A percentile compares a stretch with the other conserved stretches of the same genome.
These are phyloP conservation scores for Bergia puertoricense DNA, from an alignment of 92 coral and sea anemone genomes.

Conservation along the genomic window DNA sequence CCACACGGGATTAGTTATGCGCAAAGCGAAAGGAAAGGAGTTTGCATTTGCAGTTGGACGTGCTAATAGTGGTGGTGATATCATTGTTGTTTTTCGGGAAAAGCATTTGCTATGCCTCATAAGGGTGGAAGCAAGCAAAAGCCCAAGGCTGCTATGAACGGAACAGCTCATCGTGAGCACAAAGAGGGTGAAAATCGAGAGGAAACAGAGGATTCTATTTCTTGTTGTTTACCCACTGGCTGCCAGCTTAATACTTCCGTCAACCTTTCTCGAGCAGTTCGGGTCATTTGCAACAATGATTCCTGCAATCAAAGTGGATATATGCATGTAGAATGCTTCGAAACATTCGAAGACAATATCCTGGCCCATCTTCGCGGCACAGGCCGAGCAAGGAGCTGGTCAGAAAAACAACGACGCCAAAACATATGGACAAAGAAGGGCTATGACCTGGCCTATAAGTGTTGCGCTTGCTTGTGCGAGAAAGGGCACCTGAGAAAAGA, in stretches of 20 bases:
- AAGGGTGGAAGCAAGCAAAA: conserved; percentile 86
- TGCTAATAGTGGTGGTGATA: conserved; percentile 71
- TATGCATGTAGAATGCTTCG: conserved; percentile 97
- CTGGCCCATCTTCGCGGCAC: conserved; percentile 89
- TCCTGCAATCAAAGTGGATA: conserved; percentile 82
- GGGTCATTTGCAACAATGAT: conserved; percentile 95
- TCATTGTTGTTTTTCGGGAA: conserved; percentile 56
- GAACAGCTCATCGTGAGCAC: conserved; percentile 79
- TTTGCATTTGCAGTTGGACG: conserved; percentile 43
- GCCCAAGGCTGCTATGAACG: conserved; percentile 81
- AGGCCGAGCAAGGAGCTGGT: conserved; percentile 99
- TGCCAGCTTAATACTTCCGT: conserved; percentile 83
- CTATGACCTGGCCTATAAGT: conserved; percentile 95
- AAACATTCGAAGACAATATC: conserved; percentile 93
- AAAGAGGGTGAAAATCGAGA: conserved; percentile 43
- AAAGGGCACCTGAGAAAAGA: conserved; percentile 97
- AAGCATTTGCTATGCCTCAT: conserved; percentile 81
- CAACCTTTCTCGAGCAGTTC: conserved; percentile 80
- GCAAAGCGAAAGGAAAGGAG: conserved; percentile 22
- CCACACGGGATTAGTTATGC: conserved; percentile 54
- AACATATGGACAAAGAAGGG: conserved; percentile 99
- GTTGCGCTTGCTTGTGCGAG: conserved; percentile 97
- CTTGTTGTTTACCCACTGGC: conserved; percentile 97
- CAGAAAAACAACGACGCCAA: conserved; percentile 95
- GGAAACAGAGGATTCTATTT: conserved; percentile 68